A percentile compares a stretch with the other conserved stretches of the same genome.
phyloP scores from a whole-genome alignment of 2,113 vertebrate species.

The Struthidea cinerea region DNA sequence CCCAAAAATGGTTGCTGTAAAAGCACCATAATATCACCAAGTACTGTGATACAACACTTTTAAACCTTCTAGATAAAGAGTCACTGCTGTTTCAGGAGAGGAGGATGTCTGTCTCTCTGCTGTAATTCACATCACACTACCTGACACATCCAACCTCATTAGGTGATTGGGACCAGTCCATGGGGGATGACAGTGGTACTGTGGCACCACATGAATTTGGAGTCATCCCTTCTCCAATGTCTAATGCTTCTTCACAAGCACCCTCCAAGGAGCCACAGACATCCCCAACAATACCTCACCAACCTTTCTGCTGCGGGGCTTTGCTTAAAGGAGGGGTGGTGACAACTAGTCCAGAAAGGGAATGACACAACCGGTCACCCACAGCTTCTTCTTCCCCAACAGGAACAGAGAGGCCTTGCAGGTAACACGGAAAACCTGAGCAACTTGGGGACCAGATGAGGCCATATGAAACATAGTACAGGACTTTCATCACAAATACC shows the following conservation, averaged over 20 bases:
- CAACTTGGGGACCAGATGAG: fast-evolving
- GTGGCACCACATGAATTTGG: background rate
- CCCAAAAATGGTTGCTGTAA: background rate
- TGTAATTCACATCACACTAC: background rate
- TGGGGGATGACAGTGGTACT: background rate
- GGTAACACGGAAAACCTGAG: background rate
- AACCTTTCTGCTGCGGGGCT: background rate
- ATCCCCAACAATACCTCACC: background rate
- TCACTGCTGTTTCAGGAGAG: background rate
- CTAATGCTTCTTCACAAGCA: background rate
- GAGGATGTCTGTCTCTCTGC: background rate
- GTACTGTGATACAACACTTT: background rate
- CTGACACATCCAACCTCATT: background rate
- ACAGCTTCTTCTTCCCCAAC: background rate
- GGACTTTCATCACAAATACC: background rate
- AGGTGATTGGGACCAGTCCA: background rate
- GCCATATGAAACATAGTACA: background rate
- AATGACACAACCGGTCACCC: background rate
- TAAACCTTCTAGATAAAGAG: background rate
- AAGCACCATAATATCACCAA: background rate
- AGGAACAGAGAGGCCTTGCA: background rate
- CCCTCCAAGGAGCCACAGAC: background rate
- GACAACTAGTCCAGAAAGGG: background rate
- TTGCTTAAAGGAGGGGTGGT: background rate
- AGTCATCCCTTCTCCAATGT: background rate